These are phyloP conservation scores for Catajapyx aquilonaris DNA, from an alignment of 1,140 invertebrate genomes.

Conservation along the genomic window DNA sequence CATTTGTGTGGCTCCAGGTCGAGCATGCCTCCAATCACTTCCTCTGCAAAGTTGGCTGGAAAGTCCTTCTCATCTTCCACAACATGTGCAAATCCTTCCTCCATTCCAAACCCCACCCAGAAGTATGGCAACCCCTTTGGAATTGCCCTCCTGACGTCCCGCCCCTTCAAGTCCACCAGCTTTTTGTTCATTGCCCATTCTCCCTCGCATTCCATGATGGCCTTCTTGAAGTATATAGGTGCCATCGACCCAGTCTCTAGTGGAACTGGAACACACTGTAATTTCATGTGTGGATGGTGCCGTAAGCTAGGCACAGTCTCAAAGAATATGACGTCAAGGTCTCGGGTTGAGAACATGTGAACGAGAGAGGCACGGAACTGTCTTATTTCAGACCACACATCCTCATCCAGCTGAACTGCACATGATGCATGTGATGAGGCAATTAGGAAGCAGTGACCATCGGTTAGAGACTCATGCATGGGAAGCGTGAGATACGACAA, in stretches of 20 bases:
- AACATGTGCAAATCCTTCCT: slow-evolving; percentile 82
- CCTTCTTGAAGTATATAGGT: slow-evolving; percentile 96
- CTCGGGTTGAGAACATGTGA: slow-evolving; percentile 10
- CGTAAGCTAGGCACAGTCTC: slow-evolving; percentile 59
- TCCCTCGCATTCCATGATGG: slow-evolving; percentile 75
- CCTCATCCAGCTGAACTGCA: slow-evolving; percentile 70
- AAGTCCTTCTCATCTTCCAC: slow-evolving; percentile 85
- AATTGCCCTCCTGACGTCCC: slow-evolving; percentile 53
- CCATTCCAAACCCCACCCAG: slow-evolving; percentile 73
- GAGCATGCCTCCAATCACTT: slow-evolving; percentile 86
- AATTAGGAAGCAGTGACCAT: slow-evolving; percentile 69
- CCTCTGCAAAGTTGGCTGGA: slow-evolving; percentile 78
- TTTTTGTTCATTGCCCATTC: slow-evolving; percentile 94
- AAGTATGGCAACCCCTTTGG: slow-evolving; percentile 92
- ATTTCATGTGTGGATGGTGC: slow-evolving; percentile 57
- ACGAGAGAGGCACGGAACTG: background rate
- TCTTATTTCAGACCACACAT: slow-evolving; percentile 67
- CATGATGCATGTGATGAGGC: slow-evolving; percentile 60
- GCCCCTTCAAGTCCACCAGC: slow-evolving; percentile 55
- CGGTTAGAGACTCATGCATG: slow-evolving; percentile 48
- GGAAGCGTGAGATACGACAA: slow-evolving; percentile 53
- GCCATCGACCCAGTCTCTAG: slow-evolving; percentile 59
- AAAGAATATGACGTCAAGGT: slow-evolving; percentile 74
- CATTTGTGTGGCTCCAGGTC: slow-evolving; percentile 66
- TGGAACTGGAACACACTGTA: slow-evolving; percentile 75